Percentiles rank a stretch among this genome's conserved stretches.
Conservation (phyloP, 2,113 vertebrate species). For the Hemichromis elongatus region DNA sequence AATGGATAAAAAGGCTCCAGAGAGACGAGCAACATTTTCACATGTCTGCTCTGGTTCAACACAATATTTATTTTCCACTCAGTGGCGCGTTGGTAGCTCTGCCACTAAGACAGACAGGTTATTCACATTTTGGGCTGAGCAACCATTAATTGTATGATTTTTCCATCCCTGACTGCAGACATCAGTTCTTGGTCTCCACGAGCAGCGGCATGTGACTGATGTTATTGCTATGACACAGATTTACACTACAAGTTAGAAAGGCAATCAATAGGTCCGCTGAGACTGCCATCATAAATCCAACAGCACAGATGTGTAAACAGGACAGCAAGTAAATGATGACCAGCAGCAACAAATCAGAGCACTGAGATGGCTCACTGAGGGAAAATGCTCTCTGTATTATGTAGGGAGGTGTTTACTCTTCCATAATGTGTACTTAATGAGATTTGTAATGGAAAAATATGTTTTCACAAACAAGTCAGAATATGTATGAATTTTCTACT, state of each 20-base stretch:
- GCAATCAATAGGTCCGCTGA: conserved; percentile 74
- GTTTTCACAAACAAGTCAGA: background rate
- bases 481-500: background rate
- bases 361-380: background rate
- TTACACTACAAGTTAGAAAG: conserved; percentile 74
- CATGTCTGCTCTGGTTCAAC: background rate
- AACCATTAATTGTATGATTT: background rate
- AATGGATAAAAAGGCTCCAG: background rate
- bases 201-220: background rate
- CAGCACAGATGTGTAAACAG: conserved; percentile 81
- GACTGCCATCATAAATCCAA: conserved; percentile 74
- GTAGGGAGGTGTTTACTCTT: background rate
- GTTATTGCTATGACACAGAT: conserved; percentile 6
- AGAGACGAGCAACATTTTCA: background rate
- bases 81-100: background rate
- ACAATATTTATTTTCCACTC: background rate
- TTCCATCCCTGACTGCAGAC: background rate
- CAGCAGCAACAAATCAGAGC: conserved; percentile 58
- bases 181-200: background rate
- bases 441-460: background rate
- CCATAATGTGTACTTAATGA: background rate
- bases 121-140: background rate
- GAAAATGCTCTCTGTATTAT: background rate
- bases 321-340: conserved; percentile 75
- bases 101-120: background rate